A percentile compares a stretch with the other conserved stretches of the same genome.
Conservation (phyloP, 1,140 invertebrate genomes). For the Conopomorpha cramerella region DNA sequence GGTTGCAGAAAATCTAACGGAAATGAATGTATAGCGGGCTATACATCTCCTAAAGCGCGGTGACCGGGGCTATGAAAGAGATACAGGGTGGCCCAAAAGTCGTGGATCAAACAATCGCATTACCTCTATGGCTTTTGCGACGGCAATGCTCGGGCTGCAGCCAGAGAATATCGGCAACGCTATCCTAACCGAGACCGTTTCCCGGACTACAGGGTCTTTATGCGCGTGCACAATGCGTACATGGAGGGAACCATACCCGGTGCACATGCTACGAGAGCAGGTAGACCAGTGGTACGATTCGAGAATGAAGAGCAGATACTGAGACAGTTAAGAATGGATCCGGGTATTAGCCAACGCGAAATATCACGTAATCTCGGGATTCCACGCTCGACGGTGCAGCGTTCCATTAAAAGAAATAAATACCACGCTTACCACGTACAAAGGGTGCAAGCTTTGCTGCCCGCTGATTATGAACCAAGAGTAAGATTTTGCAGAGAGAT, state of each 20-base stretch:
- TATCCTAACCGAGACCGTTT: conserved; percentile 7
- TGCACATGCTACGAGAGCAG: no score
- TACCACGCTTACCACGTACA: background rate
- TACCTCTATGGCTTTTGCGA: conserved; percentile 8
- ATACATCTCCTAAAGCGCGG: no score
- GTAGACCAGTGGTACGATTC: no score
- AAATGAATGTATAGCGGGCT: no score
- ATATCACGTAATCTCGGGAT: background rate
- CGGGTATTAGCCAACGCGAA: background rate
- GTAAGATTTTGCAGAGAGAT: conserved; percentile 4
- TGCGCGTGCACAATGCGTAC: conserved; percentile 5
- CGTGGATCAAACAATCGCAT: no score
- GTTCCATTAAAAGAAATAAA: background rate
- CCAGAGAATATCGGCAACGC: conserved; percentile 9
- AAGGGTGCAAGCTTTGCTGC: background rate
- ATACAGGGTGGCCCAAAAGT: no score
- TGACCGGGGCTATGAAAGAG: no score
- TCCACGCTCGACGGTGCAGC: conserved; percentile 1
- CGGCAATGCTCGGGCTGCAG: conserved; percentile 6
- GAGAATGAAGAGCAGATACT: no score
- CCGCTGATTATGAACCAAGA: background rate
- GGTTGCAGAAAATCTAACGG: no score
- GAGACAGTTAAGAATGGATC: no score
- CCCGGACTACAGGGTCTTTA: no score
- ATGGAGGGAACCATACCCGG: no score